These are phyloP conservation scores for Carlito syrichta DNA, from an alignment of 2,113 vertebrate genomes.

Conservation along the genomic window DNA sequence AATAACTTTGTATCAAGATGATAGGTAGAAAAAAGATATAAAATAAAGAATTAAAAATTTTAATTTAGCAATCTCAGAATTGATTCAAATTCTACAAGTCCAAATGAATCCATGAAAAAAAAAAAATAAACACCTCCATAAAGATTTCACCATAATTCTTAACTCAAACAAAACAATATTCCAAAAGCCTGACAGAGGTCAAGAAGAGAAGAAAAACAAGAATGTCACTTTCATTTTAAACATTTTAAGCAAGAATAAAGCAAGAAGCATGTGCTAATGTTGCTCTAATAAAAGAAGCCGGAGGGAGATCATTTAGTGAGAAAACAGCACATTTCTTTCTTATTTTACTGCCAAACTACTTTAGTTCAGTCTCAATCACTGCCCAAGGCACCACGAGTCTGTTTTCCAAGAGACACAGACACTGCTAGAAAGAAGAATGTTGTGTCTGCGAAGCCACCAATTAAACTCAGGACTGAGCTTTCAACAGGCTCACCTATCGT, in stretches of 20 bases:
- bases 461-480: neutral
- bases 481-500: neutral
- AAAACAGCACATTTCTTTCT: neutral
- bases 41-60: slow-evolving; percentile 3
- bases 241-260: neutral
- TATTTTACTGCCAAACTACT: neutral
- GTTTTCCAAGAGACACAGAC: neutral
- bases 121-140: neutral
- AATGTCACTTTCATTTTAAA: neutral
- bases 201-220: neutral
- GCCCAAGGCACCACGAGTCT: neutral
- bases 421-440: neutral
- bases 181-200: neutral
- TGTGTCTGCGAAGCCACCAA: neutral
- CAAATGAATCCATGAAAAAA: slow-evolving; percentile 1
- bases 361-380: neutral
- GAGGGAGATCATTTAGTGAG: neutral
- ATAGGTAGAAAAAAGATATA: neutral
- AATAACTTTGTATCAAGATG: neutral
- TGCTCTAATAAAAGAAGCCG: neutral
- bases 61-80: neutral
- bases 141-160: neutral
- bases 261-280: neutral
- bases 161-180: neutral
- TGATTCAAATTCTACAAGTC: neutral